These are phyloP conservation scores for Digitonthophagus gazella DNA, from an alignment of 2,888 invertebrate genomes.

Conservation along the genomic window DNA sequence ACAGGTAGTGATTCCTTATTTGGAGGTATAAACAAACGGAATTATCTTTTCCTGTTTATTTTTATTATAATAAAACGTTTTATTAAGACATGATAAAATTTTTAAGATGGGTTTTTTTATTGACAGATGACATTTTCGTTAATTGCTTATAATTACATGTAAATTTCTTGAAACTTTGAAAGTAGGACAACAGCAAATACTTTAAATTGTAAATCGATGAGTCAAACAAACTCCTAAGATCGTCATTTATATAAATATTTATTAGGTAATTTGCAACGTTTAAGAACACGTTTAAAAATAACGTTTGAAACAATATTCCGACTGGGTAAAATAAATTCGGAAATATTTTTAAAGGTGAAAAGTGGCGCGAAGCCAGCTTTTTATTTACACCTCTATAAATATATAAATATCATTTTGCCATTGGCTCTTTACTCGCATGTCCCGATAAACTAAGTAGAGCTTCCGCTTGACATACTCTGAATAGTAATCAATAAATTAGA, in stretches of 20 bases:
- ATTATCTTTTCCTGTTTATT: too few relatives aligned
- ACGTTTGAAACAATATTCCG: neutral
- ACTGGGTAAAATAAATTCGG: neutral
- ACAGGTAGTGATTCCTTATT: constrained; percentile 30
- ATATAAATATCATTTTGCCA: neutral
- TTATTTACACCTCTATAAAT: neutral
- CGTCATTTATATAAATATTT: neutral
- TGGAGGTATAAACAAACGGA: constrained; percentile 24
- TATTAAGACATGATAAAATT: too few relatives aligned
- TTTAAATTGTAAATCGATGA: neutral
- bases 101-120: neutral
- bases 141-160: too few relatives aligned
- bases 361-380: neutral
- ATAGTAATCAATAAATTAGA: neutral
- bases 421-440: neutral
- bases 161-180: neutral
- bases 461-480: neutral
- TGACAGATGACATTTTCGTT: neutral
- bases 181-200: neutral
- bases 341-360: neutral
- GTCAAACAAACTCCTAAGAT: neutral
- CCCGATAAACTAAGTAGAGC: neutral
- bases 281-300: neutral
- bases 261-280: neutral
- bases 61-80: too few relatives aligned